Percentiles rank a stretch among this genome's conserved stretches.
These are phyloP conservation scores for Phyllotreta striolata DNA, from an alignment of 2,888 invertebrate genomes.

Conservation along the genomic window DNA sequence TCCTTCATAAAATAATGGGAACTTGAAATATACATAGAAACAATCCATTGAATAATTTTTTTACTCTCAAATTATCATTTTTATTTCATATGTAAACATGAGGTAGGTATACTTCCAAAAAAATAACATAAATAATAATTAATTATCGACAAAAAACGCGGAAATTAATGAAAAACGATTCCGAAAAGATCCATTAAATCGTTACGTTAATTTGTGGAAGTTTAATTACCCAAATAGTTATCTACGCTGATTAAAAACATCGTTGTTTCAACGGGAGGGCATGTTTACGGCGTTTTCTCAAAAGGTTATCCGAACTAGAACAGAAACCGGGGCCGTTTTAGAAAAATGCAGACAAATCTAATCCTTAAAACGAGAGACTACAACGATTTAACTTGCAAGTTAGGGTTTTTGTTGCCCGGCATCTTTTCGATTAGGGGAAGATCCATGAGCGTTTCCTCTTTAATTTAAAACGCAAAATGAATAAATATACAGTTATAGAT, in stretches of 20 bases:
- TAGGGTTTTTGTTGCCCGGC: background rate
- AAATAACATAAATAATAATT: background rate
- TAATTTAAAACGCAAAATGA: no score
- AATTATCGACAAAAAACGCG: slow-evolving; percentile 13
- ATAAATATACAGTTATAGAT: no score
- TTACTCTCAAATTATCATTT: no score
- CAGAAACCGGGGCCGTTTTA: slow-evolving; percentile 3
- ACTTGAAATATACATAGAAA: no score
- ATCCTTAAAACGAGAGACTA: slow-evolving; percentile 1
- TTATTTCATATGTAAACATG: no score
- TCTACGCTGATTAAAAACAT: slow-evolving; percentile 29
- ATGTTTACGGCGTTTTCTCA: slow-evolving; percentile 37
- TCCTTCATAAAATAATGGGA: no score
- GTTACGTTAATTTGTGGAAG: slow-evolving; percentile 27
- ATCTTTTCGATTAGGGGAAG: background rate
- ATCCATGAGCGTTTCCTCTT: slow-evolving; percentile 1
- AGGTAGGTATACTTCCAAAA: no score
- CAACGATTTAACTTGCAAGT: slow-evolving; percentile 2
- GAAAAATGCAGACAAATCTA: slow-evolving; percentile 11
- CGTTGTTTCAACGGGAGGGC: slow-evolving; percentile 32
- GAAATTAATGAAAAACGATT: slow-evolving; percentile 18
- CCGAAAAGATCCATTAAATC: slow-evolving; percentile 27
- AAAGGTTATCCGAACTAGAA: slow-evolving; percentile 12
- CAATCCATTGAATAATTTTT: no score
- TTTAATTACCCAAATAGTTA: slow-evolving; percentile 34